Percentiles rank a stretch among this genome's conserved stretches.
Evolutionary conservation across 2,888 invertebrate genomes (phyloP).

Genomic region (Macrophya annulata): DNA sequence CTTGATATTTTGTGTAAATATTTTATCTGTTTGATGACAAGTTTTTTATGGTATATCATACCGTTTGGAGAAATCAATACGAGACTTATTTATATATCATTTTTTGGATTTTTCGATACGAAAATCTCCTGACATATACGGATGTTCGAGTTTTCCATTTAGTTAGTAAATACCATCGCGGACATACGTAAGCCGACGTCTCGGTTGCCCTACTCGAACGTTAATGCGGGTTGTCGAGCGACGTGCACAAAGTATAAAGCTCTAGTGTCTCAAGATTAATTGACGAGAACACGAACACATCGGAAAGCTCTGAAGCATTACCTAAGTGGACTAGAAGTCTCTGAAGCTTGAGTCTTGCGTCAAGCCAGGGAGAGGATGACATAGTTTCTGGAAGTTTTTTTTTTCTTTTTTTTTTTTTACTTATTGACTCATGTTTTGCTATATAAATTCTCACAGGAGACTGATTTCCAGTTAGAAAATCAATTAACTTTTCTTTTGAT

Average conservation of each 20-base stretch:
- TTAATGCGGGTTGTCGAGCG: constrained; percentile 35
- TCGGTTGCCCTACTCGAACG: constrained; percentile 34
- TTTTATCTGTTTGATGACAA: not conserved
- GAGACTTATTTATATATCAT: not conserved
- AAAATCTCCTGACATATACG: constrained; percentile 14
- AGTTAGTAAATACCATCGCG: constrained; percentile 15
- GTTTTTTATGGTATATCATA: not conserved
- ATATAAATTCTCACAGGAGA: not conserved
- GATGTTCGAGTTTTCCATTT: constrained; percentile 16
- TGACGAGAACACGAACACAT: constrained; percentile 43
- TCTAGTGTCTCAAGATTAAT: constrained; percentile 47
- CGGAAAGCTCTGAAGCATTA: constrained; percentile 21
- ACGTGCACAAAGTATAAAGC: constrained; percentile 45
- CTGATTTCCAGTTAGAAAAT: not conserved
- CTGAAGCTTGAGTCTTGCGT: not conserved
- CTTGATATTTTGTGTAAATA: not conserved
- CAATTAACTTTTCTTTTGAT: not conserved
- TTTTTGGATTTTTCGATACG: not conserved
- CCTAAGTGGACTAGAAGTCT: constrained; percentile 48
- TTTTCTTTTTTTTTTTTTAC: not conserved
- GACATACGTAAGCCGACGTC: constrained; percentile 12
- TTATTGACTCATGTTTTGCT: too few species aligned
- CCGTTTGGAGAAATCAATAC: not conserved
- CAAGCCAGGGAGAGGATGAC: not conserved
- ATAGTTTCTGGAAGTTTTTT: not conserved